Evolutionary conservation across 1,140 invertebrate species (phyloP).

Genomic region (Dryas iulia): DNA sequence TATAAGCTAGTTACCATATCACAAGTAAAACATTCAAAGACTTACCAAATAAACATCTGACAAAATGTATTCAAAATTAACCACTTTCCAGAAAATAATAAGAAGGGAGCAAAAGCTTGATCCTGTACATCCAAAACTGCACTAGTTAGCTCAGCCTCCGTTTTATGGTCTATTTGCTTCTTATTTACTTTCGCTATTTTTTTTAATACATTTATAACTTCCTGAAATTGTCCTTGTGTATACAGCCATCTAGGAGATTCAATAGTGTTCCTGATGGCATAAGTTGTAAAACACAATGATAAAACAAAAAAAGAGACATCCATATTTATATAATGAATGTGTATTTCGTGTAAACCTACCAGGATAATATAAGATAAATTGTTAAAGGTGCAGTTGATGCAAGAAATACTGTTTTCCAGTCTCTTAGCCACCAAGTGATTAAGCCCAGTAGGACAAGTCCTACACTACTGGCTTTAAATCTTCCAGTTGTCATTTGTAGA

Average conservation of each 20-base stretch:
- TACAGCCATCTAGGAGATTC: slow-evolving; percentile 85
- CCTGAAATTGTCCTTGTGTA: slow-evolving; percentile 80
- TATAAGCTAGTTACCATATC: no score
- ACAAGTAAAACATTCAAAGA: slow-evolving; percentile 24
- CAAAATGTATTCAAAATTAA: slow-evolving; percentile 80
- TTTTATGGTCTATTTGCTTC: slow-evolving; percentile 69
- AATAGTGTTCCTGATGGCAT: slow-evolving; percentile 75
- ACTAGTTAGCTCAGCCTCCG: slow-evolving; percentile 54
- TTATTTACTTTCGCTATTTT: slow-evolving; percentile 85
- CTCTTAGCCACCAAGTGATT: slow-evolving; percentile 80
- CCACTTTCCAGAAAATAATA: slow-evolving; percentile 81
- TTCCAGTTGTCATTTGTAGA: slow-evolving; percentile 40
- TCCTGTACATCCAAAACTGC: slow-evolving; percentile 51
- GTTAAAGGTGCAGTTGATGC: slow-evolving; percentile 69
- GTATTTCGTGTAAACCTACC: slow-evolving; percentile 35
- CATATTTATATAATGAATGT: background rate
- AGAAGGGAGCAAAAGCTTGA: slow-evolving; percentile 70
- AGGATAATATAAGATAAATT: slow-evolving; percentile 59
- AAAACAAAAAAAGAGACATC: background rate
- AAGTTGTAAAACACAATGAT: background rate
- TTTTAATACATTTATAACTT: slow-evolving; percentile 81
- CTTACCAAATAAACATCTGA: slow-evolving; percentile 72
- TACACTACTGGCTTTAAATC: slow-evolving; percentile 69
- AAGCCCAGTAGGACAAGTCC: slow-evolving; percentile 81
- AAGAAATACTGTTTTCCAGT: slow-evolving; percentile 81